Evolutionary conservation across 2,113 vertebrate genomes (phyloP).

Genomic region (Chloropsis cyanopogon): DNA sequence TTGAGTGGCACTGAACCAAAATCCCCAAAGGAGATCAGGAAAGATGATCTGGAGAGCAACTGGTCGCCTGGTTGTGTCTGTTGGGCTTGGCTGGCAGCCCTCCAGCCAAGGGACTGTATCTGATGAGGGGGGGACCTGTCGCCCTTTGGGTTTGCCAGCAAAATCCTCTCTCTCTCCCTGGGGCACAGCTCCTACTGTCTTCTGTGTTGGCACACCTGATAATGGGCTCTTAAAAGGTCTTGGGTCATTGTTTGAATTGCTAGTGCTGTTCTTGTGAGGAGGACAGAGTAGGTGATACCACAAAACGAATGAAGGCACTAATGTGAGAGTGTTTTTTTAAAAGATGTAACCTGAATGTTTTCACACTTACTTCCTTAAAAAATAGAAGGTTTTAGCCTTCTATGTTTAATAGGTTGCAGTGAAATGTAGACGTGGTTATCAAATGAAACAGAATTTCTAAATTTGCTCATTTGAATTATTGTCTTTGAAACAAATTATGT

Average conservation of each 20-base stretch:
- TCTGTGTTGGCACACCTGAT: not conserved
- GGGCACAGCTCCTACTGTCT: not conserved
- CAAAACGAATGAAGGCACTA: not conserved
- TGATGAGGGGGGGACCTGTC: accelerated
- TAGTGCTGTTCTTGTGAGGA: not conserved
- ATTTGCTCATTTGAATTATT: slow-evolving; percentile 8
- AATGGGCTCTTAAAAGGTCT: not conserved
- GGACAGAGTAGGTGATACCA: not conserved
- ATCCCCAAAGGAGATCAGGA: not conserved
- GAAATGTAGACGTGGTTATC: not conserved
- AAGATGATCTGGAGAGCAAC: slow-evolving; percentile 22
- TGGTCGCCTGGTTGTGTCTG: not conserved
- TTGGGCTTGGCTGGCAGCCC: not conserved
- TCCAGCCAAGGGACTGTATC: not conserved
- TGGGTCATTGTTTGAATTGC: not conserved
- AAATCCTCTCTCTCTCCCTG: not conserved
- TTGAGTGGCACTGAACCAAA: not conserved
- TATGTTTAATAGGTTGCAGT: not conserved
- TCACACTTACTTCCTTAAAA: not conserved
- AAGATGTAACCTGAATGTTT: not conserved
- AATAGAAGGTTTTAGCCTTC: not conserved
- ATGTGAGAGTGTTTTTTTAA: not conserved
- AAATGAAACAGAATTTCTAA: not conserved
- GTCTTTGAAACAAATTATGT: not conserved
- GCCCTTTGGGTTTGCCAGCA: not conserved